phyloP scores from a whole-genome alignment of 2,797 vertebrate species.

The Gila robusta region DNA sequence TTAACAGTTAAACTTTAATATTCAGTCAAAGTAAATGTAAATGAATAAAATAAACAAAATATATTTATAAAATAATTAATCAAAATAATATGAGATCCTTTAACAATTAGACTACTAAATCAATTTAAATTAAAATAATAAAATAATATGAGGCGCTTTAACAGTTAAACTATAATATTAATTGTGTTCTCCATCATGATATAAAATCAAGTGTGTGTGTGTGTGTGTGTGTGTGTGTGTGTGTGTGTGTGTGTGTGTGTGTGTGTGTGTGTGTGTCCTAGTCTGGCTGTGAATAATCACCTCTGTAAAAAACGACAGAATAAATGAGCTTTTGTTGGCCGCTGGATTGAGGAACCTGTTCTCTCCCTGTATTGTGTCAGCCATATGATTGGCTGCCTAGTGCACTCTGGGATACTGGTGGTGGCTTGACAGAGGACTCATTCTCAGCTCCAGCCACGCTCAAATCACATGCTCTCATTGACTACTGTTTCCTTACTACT shows the following conservation, averaged over 20 bases:
- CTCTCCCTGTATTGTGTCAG: slow-evolving; percentile 33
- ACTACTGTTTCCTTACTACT: slow-evolving; percentile 47
- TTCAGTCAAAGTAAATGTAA: background rate
- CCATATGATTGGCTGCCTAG: slow-evolving; percentile 51
- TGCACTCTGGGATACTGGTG: slow-evolving; percentile 51
- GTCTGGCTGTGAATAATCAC: slow-evolving; percentile 31
- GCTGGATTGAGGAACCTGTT: slow-evolving; percentile 20
- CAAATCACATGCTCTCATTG: slow-evolving; percentile 60
- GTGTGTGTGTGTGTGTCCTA: background rate
- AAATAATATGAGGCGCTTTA: background rate
- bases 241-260: background rate
- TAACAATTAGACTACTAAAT: background rate
- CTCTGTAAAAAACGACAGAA: slow-evolving; percentile 22
- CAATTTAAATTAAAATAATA: background rate
- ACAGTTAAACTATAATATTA: background rate
- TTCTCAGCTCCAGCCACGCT: slow-evolving; percentile 40
- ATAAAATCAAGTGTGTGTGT: background rate
- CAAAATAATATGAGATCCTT: background rate
- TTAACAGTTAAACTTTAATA: background rate
- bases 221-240: slow-evolving; percentile 3
- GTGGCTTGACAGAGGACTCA: slow-evolving; percentile 46
- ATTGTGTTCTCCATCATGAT: background rate
- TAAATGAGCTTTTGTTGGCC: slow-evolving; percentile 53
- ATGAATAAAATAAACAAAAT: background rate
- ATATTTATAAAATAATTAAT: background rate